Conservation (phyloP, 2,888 invertebrate species). For the Blera fallax region DNA sequence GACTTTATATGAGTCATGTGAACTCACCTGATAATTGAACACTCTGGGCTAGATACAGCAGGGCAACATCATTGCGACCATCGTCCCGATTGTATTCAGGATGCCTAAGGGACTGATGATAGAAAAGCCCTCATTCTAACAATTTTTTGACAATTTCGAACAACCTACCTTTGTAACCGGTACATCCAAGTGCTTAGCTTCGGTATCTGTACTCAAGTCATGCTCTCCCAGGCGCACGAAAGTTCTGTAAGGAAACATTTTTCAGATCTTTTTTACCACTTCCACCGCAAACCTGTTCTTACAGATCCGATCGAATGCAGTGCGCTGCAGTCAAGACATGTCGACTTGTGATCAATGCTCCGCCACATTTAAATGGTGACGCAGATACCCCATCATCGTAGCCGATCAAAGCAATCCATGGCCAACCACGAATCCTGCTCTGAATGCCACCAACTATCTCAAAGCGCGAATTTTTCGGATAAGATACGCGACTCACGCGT, state of each 20-base stretch:
- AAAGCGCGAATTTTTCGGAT: constrained; percentile 82
- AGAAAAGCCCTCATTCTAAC: no score
- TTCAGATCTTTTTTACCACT: neutral
- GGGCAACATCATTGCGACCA: constrained; percentile 90
- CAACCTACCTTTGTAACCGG: constrained; percentile 82
- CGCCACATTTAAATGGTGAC: constrained; percentile 82
- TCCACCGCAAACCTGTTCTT: constrained; percentile 62
- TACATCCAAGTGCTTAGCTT: constrained; percentile 84
- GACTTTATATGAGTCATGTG: neutral
- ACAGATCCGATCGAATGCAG: constrained; percentile 78
- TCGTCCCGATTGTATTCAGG: constrained; percentile 77
- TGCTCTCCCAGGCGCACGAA: constrained; percentile 90
- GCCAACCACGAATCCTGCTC: constrained; percentile 88
- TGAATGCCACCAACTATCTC: constrained; percentile 87
- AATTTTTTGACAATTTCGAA: constrained; percentile 79
- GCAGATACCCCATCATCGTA: constrained; percentile 83
- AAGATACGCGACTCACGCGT: constrained; percentile 79
- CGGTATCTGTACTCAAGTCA: constrained; percentile 85
- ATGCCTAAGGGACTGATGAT: constrained; percentile 75
- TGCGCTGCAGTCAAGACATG: constrained; percentile 87
- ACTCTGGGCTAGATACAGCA: constrained; percentile 85
- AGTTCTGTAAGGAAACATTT: constrained; percentile 81
- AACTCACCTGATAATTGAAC: constrained; percentile 84
- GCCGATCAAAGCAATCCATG: constrained; percentile 90
- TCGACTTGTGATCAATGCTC: constrained; percentile 81